Evolutionary conservation across 2,797 vertebrate species (phyloP).

Genomic region (Capromys pilorides): DNA sequence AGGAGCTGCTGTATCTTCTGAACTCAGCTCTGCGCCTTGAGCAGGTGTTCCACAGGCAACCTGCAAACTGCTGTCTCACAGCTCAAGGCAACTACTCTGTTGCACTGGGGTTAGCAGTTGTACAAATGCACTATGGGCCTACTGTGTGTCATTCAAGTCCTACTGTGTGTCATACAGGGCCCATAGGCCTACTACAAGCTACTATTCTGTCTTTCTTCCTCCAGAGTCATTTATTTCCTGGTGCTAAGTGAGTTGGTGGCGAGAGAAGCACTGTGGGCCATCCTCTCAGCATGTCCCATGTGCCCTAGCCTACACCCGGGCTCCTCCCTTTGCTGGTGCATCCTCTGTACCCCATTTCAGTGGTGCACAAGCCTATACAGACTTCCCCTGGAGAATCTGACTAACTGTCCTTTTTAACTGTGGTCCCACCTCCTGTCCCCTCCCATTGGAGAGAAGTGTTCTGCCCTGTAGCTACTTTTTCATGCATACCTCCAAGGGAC

Average conservation of each 20-base stretch:
- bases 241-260: background rate
- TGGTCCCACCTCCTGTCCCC: background rate
- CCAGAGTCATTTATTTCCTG: background rate
- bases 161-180: no score
- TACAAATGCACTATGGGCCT: background rate
- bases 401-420: background rate
- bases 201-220: background rate
- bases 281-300: background rate
- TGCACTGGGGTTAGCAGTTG: background rate
- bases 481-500: background rate
- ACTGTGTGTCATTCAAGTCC: accelerated
- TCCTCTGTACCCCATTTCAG: background rate
- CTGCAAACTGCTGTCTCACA: background rate
- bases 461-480: background rate
- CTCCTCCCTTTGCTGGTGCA: background rate
- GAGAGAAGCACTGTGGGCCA: background rate
- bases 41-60: background rate
- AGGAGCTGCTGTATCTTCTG: background rate
- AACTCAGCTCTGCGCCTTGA: background rate
- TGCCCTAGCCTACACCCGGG: background rate
- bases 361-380: background rate
- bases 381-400: background rate
- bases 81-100: background rate
- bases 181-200: background rate
- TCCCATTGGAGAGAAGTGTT: background rate